These are phyloP conservation scores for Cherax quadricarinatus DNA, from an alignment of 1,140 invertebrate genomes.

Conservation along the genomic window DNA sequence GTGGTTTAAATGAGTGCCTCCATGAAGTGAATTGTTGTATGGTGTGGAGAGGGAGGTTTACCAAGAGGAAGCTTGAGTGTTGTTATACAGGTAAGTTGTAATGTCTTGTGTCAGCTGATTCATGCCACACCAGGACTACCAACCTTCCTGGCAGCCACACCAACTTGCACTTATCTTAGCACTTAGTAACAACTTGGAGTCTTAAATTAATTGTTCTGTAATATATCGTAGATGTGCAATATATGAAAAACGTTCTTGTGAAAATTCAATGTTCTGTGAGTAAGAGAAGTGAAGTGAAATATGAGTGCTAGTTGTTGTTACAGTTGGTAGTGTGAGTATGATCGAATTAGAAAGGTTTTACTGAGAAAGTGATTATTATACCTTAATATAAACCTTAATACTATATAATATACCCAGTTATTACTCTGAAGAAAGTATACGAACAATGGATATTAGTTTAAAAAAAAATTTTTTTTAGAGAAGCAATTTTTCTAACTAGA, in stretches of 20 bases:
- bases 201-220: neutral
- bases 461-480: too few species aligned
- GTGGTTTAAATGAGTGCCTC: slow-evolving; percentile 30
- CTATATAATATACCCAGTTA: too few species aligned
- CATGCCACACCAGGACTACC: slow-evolving; percentile 44
- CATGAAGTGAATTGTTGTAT: slow-evolving; percentile 43
- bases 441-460: too few species aligned
- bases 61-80: slow-evolving; percentile 24
- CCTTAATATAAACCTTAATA: too few species aligned
- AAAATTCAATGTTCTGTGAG: too few species aligned
- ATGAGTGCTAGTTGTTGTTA: neutral
- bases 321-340: slow-evolving; percentile 24
- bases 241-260: too few species aligned
- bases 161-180: neutral
- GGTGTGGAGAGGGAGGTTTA: slow-evolving; percentile 52
- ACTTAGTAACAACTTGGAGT: too few species aligned
- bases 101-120: slow-evolving; percentile 53
- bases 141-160: neutral
- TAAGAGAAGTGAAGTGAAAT: too few species aligned
- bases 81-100: slow-evolving; percentile 34
- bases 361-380: neutral
- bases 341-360: slow-evolving; percentile 49
- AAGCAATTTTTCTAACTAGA: too few species aligned
- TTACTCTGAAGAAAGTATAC: too few species aligned
- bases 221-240: neutral